phyloP scores from a whole-genome alignment of 2,797 vertebrate genomes.

The Helostoma temminkii region DNA sequence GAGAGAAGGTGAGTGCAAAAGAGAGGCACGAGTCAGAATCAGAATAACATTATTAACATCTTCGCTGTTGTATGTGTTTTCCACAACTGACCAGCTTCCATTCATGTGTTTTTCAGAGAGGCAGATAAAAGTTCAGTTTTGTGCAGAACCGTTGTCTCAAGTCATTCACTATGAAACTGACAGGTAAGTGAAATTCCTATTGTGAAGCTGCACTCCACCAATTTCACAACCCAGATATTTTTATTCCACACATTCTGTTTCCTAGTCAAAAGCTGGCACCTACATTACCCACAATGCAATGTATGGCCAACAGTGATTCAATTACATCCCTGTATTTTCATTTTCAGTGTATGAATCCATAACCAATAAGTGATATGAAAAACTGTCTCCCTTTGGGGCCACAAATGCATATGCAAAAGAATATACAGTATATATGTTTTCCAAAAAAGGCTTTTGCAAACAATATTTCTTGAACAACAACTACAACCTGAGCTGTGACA shows the following conservation, averaged over 20 bases:
- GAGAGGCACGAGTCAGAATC: neutral
- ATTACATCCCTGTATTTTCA: too few species aligned
- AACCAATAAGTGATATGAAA: too few species aligned
- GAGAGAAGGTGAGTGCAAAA: conserved; percentile 57
- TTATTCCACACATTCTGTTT: too few species aligned
- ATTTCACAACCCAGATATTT: neutral
- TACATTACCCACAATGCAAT: too few species aligned
- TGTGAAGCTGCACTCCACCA: neutral
- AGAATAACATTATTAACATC: neutral
- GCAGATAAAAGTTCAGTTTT: conserved; percentile 76
- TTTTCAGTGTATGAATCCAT: too few species aligned
- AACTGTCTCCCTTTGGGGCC: too few species aligned
- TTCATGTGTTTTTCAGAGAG: conserved; percentile 59
- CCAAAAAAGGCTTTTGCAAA: too few species aligned
- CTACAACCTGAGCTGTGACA: neutral
- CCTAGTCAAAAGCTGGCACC: too few species aligned
- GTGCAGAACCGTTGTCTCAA: conserved; percentile 69
- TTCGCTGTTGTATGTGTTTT: neutral
- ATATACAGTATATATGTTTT: too few species aligned
- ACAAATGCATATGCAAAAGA: too few species aligned
- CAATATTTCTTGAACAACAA: neutral
- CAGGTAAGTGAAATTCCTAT: conserved; percentile 62
- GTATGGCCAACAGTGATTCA: too few species aligned
- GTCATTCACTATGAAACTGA: conserved; percentile 77
- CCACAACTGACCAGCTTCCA: neutral